These are phyloP conservation scores for Thamnaconus septentrionalis DNA, from an alignment of 2,113 vertebrate genomes.

Conservation along the genomic window DNA sequence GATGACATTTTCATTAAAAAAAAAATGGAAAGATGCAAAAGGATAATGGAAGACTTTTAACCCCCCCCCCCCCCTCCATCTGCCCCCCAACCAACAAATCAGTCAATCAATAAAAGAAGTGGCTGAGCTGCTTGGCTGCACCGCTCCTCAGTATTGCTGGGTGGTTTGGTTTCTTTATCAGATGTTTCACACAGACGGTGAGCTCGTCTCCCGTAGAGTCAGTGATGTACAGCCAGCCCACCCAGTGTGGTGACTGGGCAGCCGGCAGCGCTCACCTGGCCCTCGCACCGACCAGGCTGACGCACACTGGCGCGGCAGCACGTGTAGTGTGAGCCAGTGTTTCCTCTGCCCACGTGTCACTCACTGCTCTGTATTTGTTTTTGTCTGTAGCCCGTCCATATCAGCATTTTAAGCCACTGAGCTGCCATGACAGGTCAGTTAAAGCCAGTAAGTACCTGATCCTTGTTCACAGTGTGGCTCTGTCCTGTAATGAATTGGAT, in stretches of 20 bases:
- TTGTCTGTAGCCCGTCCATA: constrained; percentile 86
- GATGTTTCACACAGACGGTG: background rate
- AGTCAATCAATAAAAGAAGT: no score
- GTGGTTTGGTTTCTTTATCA: constrained; percentile 1
- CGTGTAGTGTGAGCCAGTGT: constrained; percentile 9
- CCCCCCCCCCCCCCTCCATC: no score
- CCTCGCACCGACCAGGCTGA: background rate
- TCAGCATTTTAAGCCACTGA: constrained; percentile 85
- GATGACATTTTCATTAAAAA: no score
- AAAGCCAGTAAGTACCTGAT: constrained; percentile 94
- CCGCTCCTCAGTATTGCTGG: constrained; percentile 30
- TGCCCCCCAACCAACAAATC: no score
- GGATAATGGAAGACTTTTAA: no score
- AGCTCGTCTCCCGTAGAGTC: background rate
- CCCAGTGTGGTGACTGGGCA: no score
- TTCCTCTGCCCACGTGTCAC: constrained; percentile 41
- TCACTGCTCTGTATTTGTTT: constrained; percentile 82
- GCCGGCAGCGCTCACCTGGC: background rate
- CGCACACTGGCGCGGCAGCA: background rate
- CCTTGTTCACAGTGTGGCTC: constrained; percentile 68
- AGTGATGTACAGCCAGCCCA: no score
- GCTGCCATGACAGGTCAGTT: constrained; percentile 96
- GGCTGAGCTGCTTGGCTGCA: constrained; percentile 1
- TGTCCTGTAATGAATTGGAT: constrained; percentile 32
- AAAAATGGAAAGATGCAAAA: no score